A percentile compares a stretch with the other conserved stretches of the same genome.
Evolutionary conservation across 2,888 invertebrate species (phyloP).

Genomic region (Petrolisthes cinctipes): DNA sequence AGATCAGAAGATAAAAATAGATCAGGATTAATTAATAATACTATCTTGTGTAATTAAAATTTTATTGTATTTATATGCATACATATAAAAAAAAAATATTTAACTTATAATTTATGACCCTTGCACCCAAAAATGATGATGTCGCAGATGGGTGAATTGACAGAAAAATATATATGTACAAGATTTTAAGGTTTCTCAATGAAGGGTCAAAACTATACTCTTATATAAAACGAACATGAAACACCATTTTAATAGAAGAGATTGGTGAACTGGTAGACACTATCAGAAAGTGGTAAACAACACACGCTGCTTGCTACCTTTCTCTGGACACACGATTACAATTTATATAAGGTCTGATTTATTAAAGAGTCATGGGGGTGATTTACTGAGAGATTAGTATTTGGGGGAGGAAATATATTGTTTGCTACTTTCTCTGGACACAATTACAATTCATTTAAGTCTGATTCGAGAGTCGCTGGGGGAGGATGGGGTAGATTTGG

Average conservation of each 20-base stretch:
- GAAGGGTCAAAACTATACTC: conserved; percentile 30
- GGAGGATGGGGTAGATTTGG: too few species aligned
- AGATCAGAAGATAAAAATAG: too few species aligned
- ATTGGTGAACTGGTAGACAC: conserved; percentile 42
- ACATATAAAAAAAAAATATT: conserved; percentile 58
- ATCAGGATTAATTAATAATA: too few species aligned
- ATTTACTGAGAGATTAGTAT: too few species aligned
- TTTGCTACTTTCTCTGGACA: conserved; percentile 10
- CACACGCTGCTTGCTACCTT: neutral
- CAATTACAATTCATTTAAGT: conserved; percentile 13
- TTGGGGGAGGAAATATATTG: too few species aligned
- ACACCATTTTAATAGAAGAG: conserved; percentile 38
- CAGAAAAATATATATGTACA: conserved; percentile 55
- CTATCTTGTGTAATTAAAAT: conserved; percentile 37
- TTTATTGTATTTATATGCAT: conserved; percentile 61
- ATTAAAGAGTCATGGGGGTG: too few species aligned
- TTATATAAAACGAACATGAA: conserved; percentile 55
- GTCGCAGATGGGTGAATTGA: conserved; percentile 33
- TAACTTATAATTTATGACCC: conserved; percentile 58
- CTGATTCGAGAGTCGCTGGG: neutral
- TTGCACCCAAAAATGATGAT: conserved; percentile 50
- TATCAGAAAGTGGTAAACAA: conserved; percentile 11
- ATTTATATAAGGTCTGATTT: neutral
- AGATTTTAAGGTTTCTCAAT: conserved; percentile 26
- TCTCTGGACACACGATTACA: neutral